phyloP scores from a whole-genome alignment of 1,140 invertebrate species.

The Nylanderia fulva region DNA sequence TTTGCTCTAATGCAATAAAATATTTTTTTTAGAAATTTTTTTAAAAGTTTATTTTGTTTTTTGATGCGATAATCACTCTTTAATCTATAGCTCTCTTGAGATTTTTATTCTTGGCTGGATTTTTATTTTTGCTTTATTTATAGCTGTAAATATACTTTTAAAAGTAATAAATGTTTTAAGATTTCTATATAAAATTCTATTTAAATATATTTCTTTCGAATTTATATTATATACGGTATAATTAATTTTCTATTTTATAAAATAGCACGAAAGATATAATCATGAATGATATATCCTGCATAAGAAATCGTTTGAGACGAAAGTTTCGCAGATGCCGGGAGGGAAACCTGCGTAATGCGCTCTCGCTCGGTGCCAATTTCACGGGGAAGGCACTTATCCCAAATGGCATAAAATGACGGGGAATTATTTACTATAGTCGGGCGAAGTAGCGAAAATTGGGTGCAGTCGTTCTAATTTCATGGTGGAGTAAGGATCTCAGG shows the following conservation, averaged over 20 bases:
- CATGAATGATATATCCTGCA: neutral
- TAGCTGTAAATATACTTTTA: neutral
- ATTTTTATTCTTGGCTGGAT: neutral
- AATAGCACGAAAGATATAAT: conserved; percentile 13
- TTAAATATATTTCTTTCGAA: neutral
- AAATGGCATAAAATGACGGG: conserved; percentile 79
- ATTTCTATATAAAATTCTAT: neutral
- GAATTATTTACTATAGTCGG: conserved; percentile 78
- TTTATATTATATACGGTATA: neutral
- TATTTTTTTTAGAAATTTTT: conserved; percentile 15
- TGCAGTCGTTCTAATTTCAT: conserved; percentile 81
- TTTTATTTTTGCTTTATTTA: neutral
- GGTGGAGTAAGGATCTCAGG: conserved; percentile 73
- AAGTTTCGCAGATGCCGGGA: conserved; percentile 37
- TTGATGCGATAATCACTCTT: neutral
- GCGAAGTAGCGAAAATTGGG: conserved; percentile 80
- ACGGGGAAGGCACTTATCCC: conserved; percentile 75
- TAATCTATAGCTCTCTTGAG: neutral
- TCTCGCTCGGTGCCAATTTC: conserved; percentile 73
- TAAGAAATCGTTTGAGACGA: conserved; percentile 21
- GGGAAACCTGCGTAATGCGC: conserved; percentile 57
- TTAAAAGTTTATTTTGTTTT: neutral
- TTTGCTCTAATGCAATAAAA: conserved; percentile 27
- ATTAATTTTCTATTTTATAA: neutral
- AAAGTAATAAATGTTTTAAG: neutral